phyloP scores from a whole-genome alignment of 2,888 invertebrate species.

The Brachypalpus laphriformis region DNA sequence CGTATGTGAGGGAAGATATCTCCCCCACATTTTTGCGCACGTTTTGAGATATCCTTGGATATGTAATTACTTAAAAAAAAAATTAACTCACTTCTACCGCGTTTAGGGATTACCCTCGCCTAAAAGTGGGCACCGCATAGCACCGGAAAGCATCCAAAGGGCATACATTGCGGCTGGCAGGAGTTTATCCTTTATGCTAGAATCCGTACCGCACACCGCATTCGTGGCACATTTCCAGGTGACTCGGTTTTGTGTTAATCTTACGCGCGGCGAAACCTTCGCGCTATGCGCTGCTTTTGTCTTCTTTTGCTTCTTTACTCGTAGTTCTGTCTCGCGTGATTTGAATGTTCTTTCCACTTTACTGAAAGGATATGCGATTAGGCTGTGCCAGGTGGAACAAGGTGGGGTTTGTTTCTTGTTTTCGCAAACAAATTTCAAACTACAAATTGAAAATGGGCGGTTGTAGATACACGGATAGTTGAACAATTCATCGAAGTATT shows the following conservation, averaged over 20 bases:
- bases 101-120: slow-evolving; percentile 35
- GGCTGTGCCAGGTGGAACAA: background rate
- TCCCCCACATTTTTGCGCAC: slow-evolving; percentile 24
- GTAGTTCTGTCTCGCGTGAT: slow-evolving; percentile 55
- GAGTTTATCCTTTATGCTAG: slow-evolving; percentile 50
- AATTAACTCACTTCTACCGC: slow-evolving; percentile 65
- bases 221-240: slow-evolving; percentile 51
- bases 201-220: slow-evolving; percentile 22
- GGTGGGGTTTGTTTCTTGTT: background rate
- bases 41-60: slow-evolving; percentile 54
- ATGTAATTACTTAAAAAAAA: slow-evolving; percentile 73
- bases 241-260: slow-evolving; percentile 57
- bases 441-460: slow-evolving; percentile 59
- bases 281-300: background rate
- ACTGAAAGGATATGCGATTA: slow-evolving; percentile 1
- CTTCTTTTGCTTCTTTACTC: background rate
- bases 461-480: slow-evolving; percentile 59
- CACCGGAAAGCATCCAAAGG: slow-evolving; percentile 42
- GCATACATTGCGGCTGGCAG: slow-evolving; percentile 62
- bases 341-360: slow-evolving; percentile 45
- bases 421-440: slow-evolving; percentile 70
- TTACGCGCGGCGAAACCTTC: background rate
- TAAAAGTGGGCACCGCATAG: slow-evolving; percentile 33
- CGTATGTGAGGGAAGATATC: background rate
- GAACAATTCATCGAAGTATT: slow-evolving; percentile 60